Evolutionary conservation across 2,113 vertebrate genomes (phyloP), one percentile per base, ranked within the genome.

Genomic region (Dasyornis broadbenti): DNA sequence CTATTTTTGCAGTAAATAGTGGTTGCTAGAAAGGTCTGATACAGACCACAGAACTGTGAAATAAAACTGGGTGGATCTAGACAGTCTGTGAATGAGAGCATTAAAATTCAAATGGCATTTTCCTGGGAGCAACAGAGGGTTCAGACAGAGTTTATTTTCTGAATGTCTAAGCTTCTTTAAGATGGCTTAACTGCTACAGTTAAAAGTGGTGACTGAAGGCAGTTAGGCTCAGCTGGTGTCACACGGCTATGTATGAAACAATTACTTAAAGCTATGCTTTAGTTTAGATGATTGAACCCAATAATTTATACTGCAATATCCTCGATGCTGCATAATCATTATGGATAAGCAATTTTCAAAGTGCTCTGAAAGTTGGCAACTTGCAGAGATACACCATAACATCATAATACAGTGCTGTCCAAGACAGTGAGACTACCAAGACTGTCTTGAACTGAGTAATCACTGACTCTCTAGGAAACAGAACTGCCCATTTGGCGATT

Each of bases 61-160:
- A 95, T 95, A 90, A 86, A 93, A 81, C 52, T 60, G 76, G 52
- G 72, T 86, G 91, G 59, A 89, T 94, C 87, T 91, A 95, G 93
- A 92, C 87, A 94, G 79, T 80, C 72, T 94, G 90, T 89, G 93
- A 97, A 93, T 57, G 39, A 81, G 71, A 90, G 49, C 76, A 93
- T 95, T 97, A 94, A 88, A 90, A 97, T 96, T 92, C 94, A 96
- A 94, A 93, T 83, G 64, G 64, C 52, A 68, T 90, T 94, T 96
- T 86, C 44, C 88, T 92, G 72, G 56, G 90, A 96, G 85, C 71
- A 90, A 73, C 72, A 92, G 85, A 94, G 68, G 56, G 82, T 96
- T 97, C 93, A 96, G 90, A 68, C 26, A 87, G 94, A 97, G 87
- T 96, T 94, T 96, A 94, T 95, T 96, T 90, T 95, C 84, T 85